Conservation (phyloP, 1,140 invertebrate species). For the Panonychus citri region DNA sequence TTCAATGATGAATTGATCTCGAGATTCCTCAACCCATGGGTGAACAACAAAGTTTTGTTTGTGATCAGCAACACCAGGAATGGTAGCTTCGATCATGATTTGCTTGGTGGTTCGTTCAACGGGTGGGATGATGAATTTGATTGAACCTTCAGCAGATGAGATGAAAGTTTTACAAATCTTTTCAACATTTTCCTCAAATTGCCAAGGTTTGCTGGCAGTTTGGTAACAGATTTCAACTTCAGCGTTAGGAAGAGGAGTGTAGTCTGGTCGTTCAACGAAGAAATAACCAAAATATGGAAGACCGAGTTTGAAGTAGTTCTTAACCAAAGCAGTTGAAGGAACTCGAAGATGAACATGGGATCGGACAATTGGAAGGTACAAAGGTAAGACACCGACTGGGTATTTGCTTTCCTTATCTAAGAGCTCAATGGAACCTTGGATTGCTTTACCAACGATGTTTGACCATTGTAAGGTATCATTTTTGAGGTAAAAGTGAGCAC, state of each 20-base stretch:
- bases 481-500: background rate
- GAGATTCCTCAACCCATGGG: background rate
- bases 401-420: background rate
- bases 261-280: background rate
- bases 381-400: background rate
- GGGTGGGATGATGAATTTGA: background rate
- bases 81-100: background rate
- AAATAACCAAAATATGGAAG: background rate
- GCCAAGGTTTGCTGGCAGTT: background rate
- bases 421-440: too few species aligned
- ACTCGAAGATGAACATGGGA: background rate
- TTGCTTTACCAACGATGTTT: background rate
- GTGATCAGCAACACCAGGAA: background rate
- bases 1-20: background rate
- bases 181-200: background rate
- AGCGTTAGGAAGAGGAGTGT: background rate
- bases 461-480: too few species aligned
- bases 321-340: background rate
- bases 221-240: background rate
- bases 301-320: background rate
- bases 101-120: background rate
- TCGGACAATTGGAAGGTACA: background rate
- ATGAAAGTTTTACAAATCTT: background rate
- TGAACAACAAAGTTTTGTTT: background rate
- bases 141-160: background rate